Percentiles rank a stretch among this genome's conserved stretches.
These are phyloP conservation scores for Paedocypris micromegethes DNA, from an alignment of 2,797 vertebrate species.

Conservation along the genomic window DNA sequence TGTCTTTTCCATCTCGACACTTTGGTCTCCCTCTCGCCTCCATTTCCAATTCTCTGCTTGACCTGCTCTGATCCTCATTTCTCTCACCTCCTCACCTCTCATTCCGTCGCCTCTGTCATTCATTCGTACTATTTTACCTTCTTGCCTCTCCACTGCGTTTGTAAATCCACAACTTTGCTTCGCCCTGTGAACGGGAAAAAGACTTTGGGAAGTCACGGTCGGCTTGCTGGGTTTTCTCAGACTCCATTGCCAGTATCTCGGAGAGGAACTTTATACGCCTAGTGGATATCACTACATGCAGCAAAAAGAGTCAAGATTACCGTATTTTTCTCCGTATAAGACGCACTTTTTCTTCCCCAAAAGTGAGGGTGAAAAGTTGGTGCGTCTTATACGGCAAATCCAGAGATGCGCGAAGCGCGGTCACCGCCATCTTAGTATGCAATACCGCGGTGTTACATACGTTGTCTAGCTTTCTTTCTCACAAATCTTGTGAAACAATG, in stretches of 20 bases:
- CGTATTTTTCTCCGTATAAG: no score
- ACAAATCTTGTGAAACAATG: no score
- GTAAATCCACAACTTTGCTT: slow-evolving; percentile 44
- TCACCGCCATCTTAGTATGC: no score
- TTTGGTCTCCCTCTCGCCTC: slow-evolving; percentile 29
- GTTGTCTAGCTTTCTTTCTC: no score
- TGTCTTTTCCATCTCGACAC: slow-evolving; percentile 2
- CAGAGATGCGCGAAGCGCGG: no score
- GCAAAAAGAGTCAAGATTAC: neutral
- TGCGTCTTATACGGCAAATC: no score
- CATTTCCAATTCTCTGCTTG: slow-evolving; percentile 48
- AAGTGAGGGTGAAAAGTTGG: no score
- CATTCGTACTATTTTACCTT: slow-evolving; percentile 17
- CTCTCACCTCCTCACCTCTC: slow-evolving; percentile 14
- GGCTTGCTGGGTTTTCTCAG: slow-evolving; percentile 2
- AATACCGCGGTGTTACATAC: no score
- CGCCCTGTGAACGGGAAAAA: slow-evolving; percentile 46
- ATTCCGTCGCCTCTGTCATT: slow-evolving; percentile 20
- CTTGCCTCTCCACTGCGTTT: slow-evolving; percentile 35
- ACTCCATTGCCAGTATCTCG: no score
- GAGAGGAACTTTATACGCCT: no score
- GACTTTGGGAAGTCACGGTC: slow-evolving; percentile 43
- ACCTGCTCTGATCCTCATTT: slow-evolving; percentile 48
- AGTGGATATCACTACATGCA: neutral
- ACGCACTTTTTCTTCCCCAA: no score